Base-by-base conservation (phyloP, 2,797 vertebrate species). In the Argentina silus region DNA sequence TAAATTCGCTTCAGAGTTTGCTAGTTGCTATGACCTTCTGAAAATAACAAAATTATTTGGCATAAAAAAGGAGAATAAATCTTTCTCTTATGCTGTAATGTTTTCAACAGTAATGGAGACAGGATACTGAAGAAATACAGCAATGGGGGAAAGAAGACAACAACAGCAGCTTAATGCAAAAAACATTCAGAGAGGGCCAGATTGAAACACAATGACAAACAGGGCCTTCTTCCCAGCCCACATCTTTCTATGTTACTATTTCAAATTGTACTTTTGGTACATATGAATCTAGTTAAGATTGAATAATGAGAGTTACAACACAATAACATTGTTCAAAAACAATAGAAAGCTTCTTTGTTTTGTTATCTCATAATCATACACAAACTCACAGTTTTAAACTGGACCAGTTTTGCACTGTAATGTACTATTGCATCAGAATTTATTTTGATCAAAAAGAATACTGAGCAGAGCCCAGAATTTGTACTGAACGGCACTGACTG, bases 81-180 rank as follows among this genome's bases (percentile, higher is more conserved):
- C 78, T 87, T 89, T 68, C 10, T 61, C 36, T 60, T 61, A 87
- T 88, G 90, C 80, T 80, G 85, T 91, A 89, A 92, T 92, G 86
- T 62, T 82, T 88, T 88, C 77, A 83, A 74, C 84, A 89, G 86
- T 87, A 88, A 88, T 76, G 67, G 67, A 82, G 81, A 73, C 75
- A 85, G 83, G 81, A 89, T 81, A 85, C 79, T 72, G 83, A 85
- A 85, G 72, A 86, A 85, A 88, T 76, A 74, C 60, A 85, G 83
- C 69, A 83, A 91, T 65, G 68, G 75, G 83, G 88, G 75, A 74
- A 74, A 87, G 75, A 83, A 76, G 73, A 81, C 85, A 90, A 75
- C 83, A 81, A 70, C 78, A 85, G 77, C 72, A 66, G 60, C 51
- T 79, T 90, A 86, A 91, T 86, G 85, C 64, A 82, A 85, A 90